A percentile compares a stretch with the other conserved stretches of the same genome.
These are phyloP conservation scores for Pardalotus punctatus DNA, from an alignment of 2,113 vertebrate genomes.

Conservation along the genomic window DNA sequence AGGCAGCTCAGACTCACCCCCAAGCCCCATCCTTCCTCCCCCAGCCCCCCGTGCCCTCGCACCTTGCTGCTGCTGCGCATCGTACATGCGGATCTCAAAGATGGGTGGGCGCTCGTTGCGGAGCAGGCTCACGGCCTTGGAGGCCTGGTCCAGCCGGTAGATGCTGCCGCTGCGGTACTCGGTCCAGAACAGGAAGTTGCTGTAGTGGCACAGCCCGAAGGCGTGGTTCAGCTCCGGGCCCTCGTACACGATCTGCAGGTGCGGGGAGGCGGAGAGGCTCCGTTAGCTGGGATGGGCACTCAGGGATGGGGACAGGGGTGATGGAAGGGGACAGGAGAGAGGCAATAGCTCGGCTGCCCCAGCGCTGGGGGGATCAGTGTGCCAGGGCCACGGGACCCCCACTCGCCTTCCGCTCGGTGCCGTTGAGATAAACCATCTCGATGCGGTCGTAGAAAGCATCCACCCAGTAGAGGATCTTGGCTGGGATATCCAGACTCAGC, in stretches of 20 bases:
- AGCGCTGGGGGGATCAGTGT: fast-evolving
- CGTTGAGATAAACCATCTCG: slow-evolving; percentile 91
- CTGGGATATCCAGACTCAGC: slow-evolving; percentile 91
- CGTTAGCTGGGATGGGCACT: fast-evolving
- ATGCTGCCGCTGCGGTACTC: slow-evolving; percentile 95
- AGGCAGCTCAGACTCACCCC: neutral
- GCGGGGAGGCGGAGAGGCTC: neutral
- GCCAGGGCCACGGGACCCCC: fast-evolving
- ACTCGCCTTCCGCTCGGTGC: slow-evolving; percentile 85
- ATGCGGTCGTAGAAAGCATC: slow-evolving; percentile 98
- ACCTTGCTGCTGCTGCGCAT: slow-evolving; percentile 97
- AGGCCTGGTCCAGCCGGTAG: slow-evolving; percentile 85
- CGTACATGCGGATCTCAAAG: slow-evolving; percentile 97
- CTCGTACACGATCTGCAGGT: slow-evolving; percentile 87
- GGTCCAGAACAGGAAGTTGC: slow-evolving; percentile 93
- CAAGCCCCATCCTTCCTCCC: neutral
- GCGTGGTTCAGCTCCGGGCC: slow-evolving; percentile 92
- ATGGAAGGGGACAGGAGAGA: neutral
- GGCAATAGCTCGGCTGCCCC: fast-evolving
- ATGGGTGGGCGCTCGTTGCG: slow-evolving; percentile 93
- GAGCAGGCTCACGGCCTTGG: slow-evolving; percentile 85
- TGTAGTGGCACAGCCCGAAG: slow-evolving; percentile 94
- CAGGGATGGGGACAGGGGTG: fast-evolving
- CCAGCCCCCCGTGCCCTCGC: neutral
- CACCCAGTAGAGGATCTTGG: slow-evolving; percentile 93